These are phyloP conservation scores for Athrips mouffetella DNA, from an alignment of 2,888 invertebrate species.

Conservation along the genomic window DNA sequence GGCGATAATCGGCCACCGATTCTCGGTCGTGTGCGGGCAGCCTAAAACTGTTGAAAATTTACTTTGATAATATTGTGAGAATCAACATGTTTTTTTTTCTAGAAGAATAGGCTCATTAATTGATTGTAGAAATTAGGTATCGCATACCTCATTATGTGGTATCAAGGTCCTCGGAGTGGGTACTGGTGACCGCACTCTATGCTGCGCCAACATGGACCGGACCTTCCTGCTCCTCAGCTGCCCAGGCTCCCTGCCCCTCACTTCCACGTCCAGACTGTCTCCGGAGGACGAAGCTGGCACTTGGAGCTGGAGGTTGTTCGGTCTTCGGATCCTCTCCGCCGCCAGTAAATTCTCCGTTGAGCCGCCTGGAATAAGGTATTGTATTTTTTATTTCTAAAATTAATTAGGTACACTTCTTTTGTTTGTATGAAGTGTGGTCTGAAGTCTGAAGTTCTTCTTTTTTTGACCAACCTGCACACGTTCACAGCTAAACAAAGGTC, in stretches of 20 bases:
- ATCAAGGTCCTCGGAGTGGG: conserved; percentile 55
- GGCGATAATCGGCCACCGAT: too few relatives aligned
- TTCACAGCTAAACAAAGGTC: too few relatives aligned
- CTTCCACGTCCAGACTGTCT: conserved; percentile 67
- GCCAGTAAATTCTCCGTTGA: conserved; percentile 63
- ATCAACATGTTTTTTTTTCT: too few relatives aligned
- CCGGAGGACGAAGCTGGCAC: conserved; percentile 67
- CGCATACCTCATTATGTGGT: conserved; percentile 49
- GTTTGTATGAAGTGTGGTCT: too few relatives aligned
- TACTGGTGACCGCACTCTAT: conserved; percentile 53
- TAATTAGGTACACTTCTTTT: not conserved
- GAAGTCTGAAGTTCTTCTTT: too few relatives aligned
- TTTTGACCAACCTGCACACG: too few relatives aligned
- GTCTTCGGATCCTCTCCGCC: conserved; percentile 39
- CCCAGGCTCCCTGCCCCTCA: conserved; percentile 45
- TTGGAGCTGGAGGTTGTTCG: conserved; percentile 55
- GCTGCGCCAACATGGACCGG: conserved; percentile 61
- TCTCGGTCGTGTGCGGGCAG: too few relatives aligned
- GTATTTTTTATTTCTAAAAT: not conserved
- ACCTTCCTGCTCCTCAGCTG: conserved; percentile 55
- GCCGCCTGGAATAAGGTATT: conserved; percentile 50
- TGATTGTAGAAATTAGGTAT: too few relatives aligned
- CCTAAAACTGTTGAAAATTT: too few relatives aligned
- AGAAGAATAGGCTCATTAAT: too few relatives aligned
- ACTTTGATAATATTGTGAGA: too few relatives aligned